Evolutionary conservation across 1,140 invertebrate species (phyloP), one percentile per base, ranked within the genome.

Genomic region (Episyrphus balteatus): DNA sequence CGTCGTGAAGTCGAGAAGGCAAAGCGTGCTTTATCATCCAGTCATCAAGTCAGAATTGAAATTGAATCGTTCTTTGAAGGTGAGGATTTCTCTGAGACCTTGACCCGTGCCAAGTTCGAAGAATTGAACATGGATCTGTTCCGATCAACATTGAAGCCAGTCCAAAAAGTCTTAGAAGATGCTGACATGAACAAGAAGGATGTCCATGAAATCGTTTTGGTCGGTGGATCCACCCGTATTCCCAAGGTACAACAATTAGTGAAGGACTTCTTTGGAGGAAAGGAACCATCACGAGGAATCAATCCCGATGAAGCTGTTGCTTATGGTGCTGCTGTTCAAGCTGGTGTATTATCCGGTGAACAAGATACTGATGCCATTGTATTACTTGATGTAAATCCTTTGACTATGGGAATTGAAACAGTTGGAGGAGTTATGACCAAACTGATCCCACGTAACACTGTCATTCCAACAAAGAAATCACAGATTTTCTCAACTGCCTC

Each of bases 361-460:
- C 86, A 90, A 70, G 90, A 94, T 64, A 95, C 92, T 2, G 92
- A 93, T 57, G 94, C 96, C 44, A 87, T 99, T 53, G 93, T 99
- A 6, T 78, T 99, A 49, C 76, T 99, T 36, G 96, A 99, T 67
- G 96, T 99, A 37, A 98, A 98, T 65, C 96, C 96, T 55, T 74
- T 99, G 41, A 99, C 96, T 48, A 82, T 99, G 81, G 96, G 96
- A 73, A 99, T 99, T 66, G 96, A 99, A 75, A 99, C 96, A 51
- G 95, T 99, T 48, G 96, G 96, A 50, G 96, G 96, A 53, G 94
- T 99, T 11, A 99, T 99, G 96, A 98, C 96, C 50, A 99, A 98
- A 70, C 76, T 99, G 19, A 99, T 99, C 68, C 85, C 91, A 46
- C 77, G 96, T 61, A 99, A 99, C 75, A 98, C 94, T 39, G 94